Base-by-base conservation (phyloP, 2,888 invertebrate species). In the Aphelenchoides bicaudatus region DNA sequence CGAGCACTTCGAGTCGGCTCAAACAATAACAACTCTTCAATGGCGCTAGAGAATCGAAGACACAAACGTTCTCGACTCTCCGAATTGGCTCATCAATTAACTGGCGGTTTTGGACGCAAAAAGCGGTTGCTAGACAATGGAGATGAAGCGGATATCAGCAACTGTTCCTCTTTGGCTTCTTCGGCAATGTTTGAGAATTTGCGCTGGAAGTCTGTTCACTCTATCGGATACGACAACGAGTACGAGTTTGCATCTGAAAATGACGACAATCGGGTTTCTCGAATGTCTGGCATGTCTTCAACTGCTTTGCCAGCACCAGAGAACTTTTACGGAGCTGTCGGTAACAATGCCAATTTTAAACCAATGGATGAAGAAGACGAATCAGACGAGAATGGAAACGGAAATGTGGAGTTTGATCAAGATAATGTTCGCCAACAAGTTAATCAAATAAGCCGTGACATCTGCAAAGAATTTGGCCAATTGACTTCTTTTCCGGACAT, bases 191-290 rank as follows among this genome's bases (percentile, higher is more conserved):
- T 67, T 37, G 69, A 63, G 38, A 43, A 48, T 21, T 29, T 69
- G n/a, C 57, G 56, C 47, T 72, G 69, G 70, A 66, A 72, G 54
- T 73, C 73, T 2, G 70, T 68, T 2, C 73, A 77, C 43, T 77
- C 75, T 23, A 75, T 76, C 54, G 75, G 75, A 37, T 77, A 77
- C 59, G 77, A 77, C 31, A 73, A 78, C 60, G 77, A 77, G 60
- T 77, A 78, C 62, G 77, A 77, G 53, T 65, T 65, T 37, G 58
- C 61, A 3, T 71, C 70, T n/a, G 73, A 70, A 28, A 58, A 58
- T 8, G 72, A 74, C 52, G 57, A 66, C 13, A 37, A n/a, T 13
- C 46, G 21, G 29, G 47, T 25, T n/a, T 52, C 31, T 5, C 43
- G 39, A 31, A 27, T 38, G 19, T 34, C 38, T n/a, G 58, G 16